Evolutionary conservation across 2,113 vertebrate species (phyloP).

Genomic region (Pycnonotus jocosus): DNA sequence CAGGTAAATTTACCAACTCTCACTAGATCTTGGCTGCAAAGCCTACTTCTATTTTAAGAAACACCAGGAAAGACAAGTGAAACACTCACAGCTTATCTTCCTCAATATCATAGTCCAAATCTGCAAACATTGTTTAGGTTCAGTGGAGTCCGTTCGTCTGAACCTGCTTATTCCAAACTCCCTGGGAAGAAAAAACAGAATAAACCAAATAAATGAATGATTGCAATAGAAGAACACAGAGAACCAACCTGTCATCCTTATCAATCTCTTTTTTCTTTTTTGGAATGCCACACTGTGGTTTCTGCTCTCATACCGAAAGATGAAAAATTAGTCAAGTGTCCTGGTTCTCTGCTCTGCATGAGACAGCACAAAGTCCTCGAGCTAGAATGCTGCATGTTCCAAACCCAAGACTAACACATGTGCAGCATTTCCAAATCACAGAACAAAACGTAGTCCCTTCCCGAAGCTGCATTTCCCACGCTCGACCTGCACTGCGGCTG

Average conservation of each 20-base stretch:
- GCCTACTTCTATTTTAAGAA: not conserved
- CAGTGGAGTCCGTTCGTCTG: not conserved
- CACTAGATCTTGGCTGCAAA: not conserved
- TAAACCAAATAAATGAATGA: not conserved
- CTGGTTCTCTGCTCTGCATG: not conserved
- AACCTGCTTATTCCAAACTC: not conserved
- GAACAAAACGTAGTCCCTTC: not conserved
- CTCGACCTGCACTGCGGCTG: not conserved
- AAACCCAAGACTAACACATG: not conserved
- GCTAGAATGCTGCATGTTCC: not conserved
- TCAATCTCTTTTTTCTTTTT: not conserved
- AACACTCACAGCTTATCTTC: slow-evolving; percentile 95
- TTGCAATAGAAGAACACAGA: not conserved
- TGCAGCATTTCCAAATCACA: not conserved
- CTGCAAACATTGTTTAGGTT: slow-evolving; percentile 81
- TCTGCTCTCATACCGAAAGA: not conserved
- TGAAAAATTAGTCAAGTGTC: not conserved
- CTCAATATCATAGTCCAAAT: slow-evolving; percentile 95
- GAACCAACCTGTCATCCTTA: not conserved
- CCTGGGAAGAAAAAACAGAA: slow-evolving; percentile 21
- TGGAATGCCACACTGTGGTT: not conserved
- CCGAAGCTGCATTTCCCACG: not conserved
- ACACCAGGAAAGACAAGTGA: not conserved
- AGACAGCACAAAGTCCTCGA: not conserved
- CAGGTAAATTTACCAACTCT: not conserved